Conservation (phyloP, 2,113 vertebrate genomes). For the Struthidea cinerea region DNA sequence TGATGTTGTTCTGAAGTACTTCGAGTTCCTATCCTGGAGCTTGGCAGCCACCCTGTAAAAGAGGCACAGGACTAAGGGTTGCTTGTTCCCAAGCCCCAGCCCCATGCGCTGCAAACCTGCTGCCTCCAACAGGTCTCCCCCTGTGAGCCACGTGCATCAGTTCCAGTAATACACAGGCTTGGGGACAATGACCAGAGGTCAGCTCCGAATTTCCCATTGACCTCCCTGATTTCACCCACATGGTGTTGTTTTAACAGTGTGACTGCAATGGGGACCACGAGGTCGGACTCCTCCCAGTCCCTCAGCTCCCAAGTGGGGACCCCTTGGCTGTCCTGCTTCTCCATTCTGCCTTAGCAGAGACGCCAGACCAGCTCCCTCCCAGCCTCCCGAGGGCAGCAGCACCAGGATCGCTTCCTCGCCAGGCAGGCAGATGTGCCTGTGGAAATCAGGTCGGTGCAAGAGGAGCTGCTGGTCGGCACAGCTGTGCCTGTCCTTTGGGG, state of each 20-base stretch:
- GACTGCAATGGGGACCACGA: neutral
- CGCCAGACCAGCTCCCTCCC: neutral
- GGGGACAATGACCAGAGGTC: neutral
- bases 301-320: fast-evolving
- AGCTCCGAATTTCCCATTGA: fast-evolving
- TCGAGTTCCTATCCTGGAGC: neutral
- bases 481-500: neutral
- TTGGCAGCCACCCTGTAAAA: neutral
- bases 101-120: neutral
- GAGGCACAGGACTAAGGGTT: neutral
- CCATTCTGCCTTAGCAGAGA: neutral
- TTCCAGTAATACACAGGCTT: fast-evolving
- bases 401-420: fast-evolving
- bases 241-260: fast-evolving
- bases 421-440: neutral
- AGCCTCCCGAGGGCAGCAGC: fast-evolving
- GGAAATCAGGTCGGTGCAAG: neutral
- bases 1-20: neutral
- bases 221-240: neutral
- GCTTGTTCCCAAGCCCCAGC: neutral
- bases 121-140: neutral
- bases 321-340: neutral
- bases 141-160: fast-evolving
- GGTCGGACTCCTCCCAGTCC: neutral
- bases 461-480: neutral